phyloP scores from a whole-genome alignment of 2,797 vertebrate genomes.

The Cercopithecus diana region DNA sequence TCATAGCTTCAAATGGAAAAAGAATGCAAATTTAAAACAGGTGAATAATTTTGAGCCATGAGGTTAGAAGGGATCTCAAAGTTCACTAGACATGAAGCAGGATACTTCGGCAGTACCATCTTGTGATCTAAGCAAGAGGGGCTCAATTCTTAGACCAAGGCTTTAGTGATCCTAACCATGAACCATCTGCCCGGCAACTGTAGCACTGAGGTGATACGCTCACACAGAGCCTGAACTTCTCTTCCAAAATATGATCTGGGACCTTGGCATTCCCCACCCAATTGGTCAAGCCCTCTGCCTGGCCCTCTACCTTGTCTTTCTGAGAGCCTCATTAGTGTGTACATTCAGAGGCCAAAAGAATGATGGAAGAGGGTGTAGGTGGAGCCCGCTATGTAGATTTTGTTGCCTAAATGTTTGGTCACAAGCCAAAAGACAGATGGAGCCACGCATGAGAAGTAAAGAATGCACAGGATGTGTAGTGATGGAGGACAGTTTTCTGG shows the following conservation, averaged over 20 bases:
- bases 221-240: background rate
- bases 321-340: background rate
- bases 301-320: background rate
- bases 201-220: background rate
- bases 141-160: background rate
- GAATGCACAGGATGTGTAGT: background rate
- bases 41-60: background rate
- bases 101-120: background rate
- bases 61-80: background rate
- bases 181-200: accelerated
- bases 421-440: background rate
- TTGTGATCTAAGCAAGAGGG: background rate
- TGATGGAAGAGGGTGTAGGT: background rate
- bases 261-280: background rate
- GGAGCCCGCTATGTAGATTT: background rate
- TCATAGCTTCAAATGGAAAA: background rate
- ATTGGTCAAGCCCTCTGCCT: background rate
- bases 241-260: background rate
- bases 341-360: background rate
- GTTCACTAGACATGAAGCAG: background rate
- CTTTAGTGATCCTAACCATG: no score
- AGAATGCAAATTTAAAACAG: background rate
- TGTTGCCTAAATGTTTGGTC: background rate
- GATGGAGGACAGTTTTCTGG: background rate
- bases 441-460: background rate